Evolutionary conservation across 2,113 vertebrate genomes (phyloP).

Genomic region (Grantiella picta): DNA sequence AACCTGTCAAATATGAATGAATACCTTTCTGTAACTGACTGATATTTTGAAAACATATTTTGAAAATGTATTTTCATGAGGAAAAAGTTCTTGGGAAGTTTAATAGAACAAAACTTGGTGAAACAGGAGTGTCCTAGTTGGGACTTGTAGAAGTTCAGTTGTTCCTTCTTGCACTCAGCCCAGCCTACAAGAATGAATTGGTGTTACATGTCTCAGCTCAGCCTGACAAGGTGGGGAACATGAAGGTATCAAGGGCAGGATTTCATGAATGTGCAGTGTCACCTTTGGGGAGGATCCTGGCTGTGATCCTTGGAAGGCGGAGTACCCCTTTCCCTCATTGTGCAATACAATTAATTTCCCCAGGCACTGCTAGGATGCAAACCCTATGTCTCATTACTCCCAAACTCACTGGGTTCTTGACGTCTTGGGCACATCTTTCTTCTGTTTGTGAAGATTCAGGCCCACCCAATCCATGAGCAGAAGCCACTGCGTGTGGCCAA

Average conservation of each 20-base stretch:
- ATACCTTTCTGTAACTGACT: not conserved
- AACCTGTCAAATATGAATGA: not conserved
- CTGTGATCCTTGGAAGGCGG: not conserved
- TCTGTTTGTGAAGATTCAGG: not conserved
- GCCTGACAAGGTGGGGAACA: not conserved
- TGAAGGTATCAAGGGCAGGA: not conserved
- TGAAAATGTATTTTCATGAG: not conserved
- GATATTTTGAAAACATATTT: not conserved
- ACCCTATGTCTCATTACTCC: not conserved
- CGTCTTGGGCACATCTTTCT: not conserved
- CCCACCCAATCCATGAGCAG: not conserved
- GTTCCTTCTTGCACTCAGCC: not conserved
- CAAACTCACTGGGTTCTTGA: not conserved
- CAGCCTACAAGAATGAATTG: not conserved
- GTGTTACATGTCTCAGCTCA: not conserved
- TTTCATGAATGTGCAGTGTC: not conserved
- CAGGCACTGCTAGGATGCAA: not conserved
- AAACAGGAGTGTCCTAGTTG: not conserved
- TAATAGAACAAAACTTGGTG: not conserved
- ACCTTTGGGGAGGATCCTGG: not conserved
- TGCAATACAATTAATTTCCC: not conserved
- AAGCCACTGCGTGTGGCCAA: fast-evolving
- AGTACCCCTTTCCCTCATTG: not conserved
- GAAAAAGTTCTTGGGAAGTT: not conserved
- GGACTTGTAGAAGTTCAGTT: not conserved